A percentile compares a stretch with the other conserved stretches of the same genome.
Conservation (phyloP, 2,113 vertebrate genomes). For the Pseudorectes ferrugineus region DNA sequence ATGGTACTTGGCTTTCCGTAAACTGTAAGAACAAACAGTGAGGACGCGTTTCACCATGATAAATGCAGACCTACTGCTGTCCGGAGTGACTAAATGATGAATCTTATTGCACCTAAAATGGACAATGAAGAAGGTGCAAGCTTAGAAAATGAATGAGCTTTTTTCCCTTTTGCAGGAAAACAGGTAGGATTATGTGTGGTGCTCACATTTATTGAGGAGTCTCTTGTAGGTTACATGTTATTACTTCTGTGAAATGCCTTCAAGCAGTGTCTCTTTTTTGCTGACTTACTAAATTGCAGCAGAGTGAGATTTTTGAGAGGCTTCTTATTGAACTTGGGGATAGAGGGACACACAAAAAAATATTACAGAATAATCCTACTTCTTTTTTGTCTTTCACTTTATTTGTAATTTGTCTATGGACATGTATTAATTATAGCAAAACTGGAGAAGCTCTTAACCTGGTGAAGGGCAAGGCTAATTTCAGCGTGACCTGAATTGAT, state of each 20-base stretch:
- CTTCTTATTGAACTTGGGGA: not conserved
- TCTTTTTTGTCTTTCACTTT: conserved; percentile 23
- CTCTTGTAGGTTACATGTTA: not conserved
- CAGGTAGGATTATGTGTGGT: not conserved
- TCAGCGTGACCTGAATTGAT: conserved; percentile 53
- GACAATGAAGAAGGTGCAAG: not conserved
- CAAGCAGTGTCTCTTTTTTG: not conserved
- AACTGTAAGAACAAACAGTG: not conserved
- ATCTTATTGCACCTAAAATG: not conserved
- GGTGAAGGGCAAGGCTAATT: conserved; percentile 59
- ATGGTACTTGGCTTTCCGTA: not conserved
- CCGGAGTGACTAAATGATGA: not conserved
- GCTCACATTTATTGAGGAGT: not conserved
- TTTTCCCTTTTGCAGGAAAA: not conserved
- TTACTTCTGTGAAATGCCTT: not conserved
- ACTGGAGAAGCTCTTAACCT: conserved; percentile 2
- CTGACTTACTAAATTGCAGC: not conserved
- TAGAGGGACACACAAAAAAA: not conserved
- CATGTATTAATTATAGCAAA: conserved; percentile 42
- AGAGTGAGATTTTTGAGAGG: not conserved
- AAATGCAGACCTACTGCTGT: not conserved
- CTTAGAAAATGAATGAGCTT: not conserved
- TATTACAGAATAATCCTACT: not conserved
- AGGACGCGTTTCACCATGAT: not conserved
- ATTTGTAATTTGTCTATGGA: conserved; percentile 19